Evolutionary conservation across 2,888 invertebrate species (phyloP).

Genomic region (Xestia xanthographa): DNA sequence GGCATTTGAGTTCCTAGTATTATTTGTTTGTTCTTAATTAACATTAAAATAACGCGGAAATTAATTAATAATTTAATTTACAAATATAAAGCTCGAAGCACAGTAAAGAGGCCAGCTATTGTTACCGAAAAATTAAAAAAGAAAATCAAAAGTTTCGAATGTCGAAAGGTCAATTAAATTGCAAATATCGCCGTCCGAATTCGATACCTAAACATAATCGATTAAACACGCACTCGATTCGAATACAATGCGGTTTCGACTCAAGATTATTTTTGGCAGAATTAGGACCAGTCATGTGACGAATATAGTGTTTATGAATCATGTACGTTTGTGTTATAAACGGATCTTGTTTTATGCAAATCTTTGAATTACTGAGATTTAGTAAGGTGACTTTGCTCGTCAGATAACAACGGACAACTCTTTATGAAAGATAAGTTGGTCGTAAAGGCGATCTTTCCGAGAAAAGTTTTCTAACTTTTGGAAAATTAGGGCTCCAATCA

Average conservation of each 20-base stretch:
- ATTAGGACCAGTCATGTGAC: conserved; percentile 70
- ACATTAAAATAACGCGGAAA: background rate
- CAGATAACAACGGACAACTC: background rate
- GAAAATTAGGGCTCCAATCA: background rate
- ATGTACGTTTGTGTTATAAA: conserved; percentile 42
- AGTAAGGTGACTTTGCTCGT: conserved; percentile 23
- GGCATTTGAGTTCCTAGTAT: background rate
- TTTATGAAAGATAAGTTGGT: background rate
- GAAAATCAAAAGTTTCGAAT: conserved; percentile 59
- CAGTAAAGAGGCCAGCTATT: conserved; percentile 33
- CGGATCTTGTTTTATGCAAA: conserved; percentile 47
- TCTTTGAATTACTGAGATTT: conserved; percentile 12
- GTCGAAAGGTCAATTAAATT: conserved; percentile 71
- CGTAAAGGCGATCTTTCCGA: background rate
- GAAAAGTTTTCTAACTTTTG: background rate
- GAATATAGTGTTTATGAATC: conserved; percentile 49
- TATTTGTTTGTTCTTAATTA: background rate
- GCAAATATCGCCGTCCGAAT: conserved; percentile 77
- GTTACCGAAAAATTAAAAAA: conserved; percentile 51
- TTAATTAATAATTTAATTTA: background rate
- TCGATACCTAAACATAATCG: conserved; percentile 87
- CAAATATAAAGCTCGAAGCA: background rate
- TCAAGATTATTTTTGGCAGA: conserved; percentile 70
- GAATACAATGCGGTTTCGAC: conserved; percentile 78
- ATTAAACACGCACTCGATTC: conserved; percentile 86